Evolutionary conservation across 2,888 invertebrate genomes (phyloP).

Genomic region (Ectemnius lituratus): DNA sequence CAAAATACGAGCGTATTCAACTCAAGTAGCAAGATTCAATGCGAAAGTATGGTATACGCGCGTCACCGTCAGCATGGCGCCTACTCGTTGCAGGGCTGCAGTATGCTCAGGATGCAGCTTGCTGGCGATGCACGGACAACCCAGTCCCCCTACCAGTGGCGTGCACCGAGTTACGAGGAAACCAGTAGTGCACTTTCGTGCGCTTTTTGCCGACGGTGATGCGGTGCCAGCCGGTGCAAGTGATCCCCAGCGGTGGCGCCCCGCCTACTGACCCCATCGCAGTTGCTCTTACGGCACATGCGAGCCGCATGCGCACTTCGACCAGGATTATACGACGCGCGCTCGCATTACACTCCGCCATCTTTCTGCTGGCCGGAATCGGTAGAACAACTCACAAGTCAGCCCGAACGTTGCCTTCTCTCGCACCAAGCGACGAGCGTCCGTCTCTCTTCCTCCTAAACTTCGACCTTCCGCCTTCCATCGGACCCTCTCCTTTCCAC

Average conservation of each 20-base stretch:
- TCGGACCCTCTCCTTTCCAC: not conserved
- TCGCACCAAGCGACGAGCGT: not conserved
- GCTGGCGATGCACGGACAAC: conserved; percentile 24
- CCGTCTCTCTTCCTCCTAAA: not conserved
- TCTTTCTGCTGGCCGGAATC: conserved; percentile 53
- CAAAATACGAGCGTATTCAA: not conserved
- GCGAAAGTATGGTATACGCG: conserved; percentile 33
- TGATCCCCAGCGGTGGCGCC: conserved; percentile 30
- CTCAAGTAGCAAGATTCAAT: conserved; percentile 23
- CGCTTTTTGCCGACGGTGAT: conserved; percentile 54
- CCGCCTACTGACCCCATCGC: conserved; percentile 60
- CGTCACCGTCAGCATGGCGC: conserved; percentile 47
- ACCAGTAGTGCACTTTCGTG: conserved; percentile 48
- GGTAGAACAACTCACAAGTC: conserved; percentile 36
- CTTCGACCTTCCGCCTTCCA: not conserved
- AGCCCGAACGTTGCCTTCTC: conserved; percentile 30
- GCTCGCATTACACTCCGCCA: conserved; percentile 63
- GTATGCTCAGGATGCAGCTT: not conserved
- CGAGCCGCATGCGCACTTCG: conserved; percentile 48
- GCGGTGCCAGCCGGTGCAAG: conserved; percentile 56
- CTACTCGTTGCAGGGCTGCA: conserved; percentile 25
- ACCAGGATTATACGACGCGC: conserved; percentile 50
- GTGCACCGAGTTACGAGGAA: conserved; percentile 20
- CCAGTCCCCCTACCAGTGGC: conserved; percentile 18
- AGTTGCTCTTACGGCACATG: conserved; percentile 20